These are phyloP conservation scores for Epicampocera succincta DNA, from an alignment of 2,888 invertebrate genomes.

Conservation along the genomic window DNA sequence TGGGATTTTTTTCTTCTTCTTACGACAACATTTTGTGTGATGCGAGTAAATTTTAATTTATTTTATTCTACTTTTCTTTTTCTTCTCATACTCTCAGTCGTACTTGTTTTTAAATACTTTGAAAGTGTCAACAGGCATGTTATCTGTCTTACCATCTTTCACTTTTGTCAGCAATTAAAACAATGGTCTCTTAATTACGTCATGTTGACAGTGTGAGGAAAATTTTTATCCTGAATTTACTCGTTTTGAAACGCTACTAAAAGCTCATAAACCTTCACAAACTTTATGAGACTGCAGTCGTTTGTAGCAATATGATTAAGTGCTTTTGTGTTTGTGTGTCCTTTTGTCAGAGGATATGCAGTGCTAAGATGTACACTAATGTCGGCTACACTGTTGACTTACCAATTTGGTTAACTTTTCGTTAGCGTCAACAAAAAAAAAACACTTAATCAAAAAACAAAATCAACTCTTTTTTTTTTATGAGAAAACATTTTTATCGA, in stretches of 20 bases:
- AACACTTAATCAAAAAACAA: too few relatives aligned
- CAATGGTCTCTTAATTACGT: conserved; percentile 80
- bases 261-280: conserved; percentile 30
- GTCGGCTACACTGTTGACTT: conserved; percentile 24
- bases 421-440: neutral
- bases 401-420: conserved; percentile 28
- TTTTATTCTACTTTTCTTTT: conserved; percentile 31
- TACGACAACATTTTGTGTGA: conserved; percentile 38
- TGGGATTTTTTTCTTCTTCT: conserved; percentile 3
- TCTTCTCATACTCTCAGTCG: conserved; percentile 16
- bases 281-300: conserved; percentile 15
- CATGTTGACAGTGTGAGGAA: conserved; percentile 62
- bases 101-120: conserved; percentile 71
- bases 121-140: conserved; percentile 79
- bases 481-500: too few relatives aligned
- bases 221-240: conserved; percentile 38
- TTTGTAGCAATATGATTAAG: conserved; percentile 6
- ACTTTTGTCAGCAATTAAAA: conserved; percentile 80
- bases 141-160: conserved; percentile 80
- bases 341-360: conserved; percentile 41
- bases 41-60: conserved; percentile 34
- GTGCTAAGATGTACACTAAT: neutral
- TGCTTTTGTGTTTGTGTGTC: conserved; percentile 16
- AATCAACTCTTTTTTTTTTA: too few relatives aligned
- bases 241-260: conserved; percentile 13